Conservation (phyloP, 2,888 invertebrate genomes). For the Metacarcinus magister region DNA sequence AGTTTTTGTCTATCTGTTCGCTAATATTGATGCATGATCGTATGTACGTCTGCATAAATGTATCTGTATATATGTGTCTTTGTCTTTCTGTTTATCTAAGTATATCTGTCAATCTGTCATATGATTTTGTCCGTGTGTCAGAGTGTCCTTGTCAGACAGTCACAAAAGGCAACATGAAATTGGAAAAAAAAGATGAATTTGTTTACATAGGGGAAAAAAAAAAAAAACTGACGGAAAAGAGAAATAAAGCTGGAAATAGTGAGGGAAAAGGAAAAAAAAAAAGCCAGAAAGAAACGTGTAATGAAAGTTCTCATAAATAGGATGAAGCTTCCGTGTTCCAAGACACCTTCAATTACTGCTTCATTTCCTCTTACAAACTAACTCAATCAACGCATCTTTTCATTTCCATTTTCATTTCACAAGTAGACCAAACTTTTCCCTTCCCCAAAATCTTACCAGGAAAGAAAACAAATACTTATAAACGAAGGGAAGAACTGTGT, state of each 20-base stretch:
- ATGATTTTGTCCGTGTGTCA: not conserved
- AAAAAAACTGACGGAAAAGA: not conserved
- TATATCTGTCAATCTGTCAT: not conserved
- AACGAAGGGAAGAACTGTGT: not conserved
- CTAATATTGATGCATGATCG: not conserved
- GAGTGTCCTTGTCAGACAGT: not conserved
- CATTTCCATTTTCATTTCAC: not conserved
- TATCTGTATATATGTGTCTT: not conserved
- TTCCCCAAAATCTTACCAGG: not conserved
- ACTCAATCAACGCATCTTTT: slow-evolving; percentile 7
- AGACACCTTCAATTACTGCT: not conserved
- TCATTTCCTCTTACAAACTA: not conserved
- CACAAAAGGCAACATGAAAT: not conserved
- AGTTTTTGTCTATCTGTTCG: not conserved
- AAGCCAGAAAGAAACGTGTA: not conserved
- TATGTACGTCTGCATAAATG: not conserved
- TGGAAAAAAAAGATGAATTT: not conserved
- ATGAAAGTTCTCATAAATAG: not conserved
- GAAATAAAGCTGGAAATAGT: not conserved
- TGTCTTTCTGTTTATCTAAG: no score
- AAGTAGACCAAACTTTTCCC: not conserved
- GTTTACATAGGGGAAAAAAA: not conserved
- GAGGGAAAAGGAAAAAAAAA: not conserved
- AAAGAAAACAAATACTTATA: not conserved
- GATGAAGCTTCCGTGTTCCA: not conserved